Evolutionary conservation across 2,113 vertebrate species (phyloP), one percentile per base, ranked within the genome.

Genomic region (Sitta europaea): DNA sequence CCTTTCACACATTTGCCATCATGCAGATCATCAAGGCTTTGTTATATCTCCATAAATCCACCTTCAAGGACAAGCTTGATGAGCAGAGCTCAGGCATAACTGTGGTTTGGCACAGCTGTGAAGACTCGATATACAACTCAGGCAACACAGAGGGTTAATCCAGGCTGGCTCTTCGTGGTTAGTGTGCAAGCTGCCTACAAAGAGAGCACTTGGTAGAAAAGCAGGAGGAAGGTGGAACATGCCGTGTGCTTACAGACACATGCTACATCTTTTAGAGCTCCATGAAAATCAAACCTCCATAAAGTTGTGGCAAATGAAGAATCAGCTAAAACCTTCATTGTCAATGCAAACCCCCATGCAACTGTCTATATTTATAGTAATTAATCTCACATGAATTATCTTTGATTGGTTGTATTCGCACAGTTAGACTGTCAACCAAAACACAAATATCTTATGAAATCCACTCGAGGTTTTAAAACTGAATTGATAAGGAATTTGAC

Each of bases 381-480:
- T 86, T 92, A 84, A 92, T 94, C 68, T 94, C 67, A 53, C 11
- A 40, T 91, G 35, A 84, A 80, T 88, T 80, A 8, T 31, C 36
- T 67, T 94, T 93, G 84, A 71, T 43, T 84, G 11, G 17, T 80
- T 86, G 91, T 86, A 93, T 74, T 83, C 86, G 55, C 38, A 28
- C 25, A 48, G 70, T 58, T 35, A 61, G 25, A 14, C 35, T 19
- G 8, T 67, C 67, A 94, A 74, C 25, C 12, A 83, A 89, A 88
- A 63, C 36, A 88, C 7, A 94, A 94, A 71, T 19, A 20, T 75
- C 45, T 55, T 31, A 25, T 12, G 47, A 83, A 88, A 94, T 45
- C 59, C 38, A 28, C 3, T 42, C 0, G 29, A 80, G 24, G 28
- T 58, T 93, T 92, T 54, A 16, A 93, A 73, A 74, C 43, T 3